Base-by-base conservation (phyloP, 2,888 invertebrate species). In the Nezara viridula region DNA sequence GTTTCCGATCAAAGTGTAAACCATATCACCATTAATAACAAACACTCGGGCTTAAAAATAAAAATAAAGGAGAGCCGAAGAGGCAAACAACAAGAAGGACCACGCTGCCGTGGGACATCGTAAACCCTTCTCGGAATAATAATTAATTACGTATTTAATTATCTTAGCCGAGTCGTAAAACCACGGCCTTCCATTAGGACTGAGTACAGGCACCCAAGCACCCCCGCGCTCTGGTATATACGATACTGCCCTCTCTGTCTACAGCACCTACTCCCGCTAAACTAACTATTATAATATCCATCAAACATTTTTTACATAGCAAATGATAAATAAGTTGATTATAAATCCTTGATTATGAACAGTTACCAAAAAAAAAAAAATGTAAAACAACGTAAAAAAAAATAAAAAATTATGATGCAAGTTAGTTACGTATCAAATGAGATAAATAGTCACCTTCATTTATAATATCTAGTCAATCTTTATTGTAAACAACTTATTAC, bases 111-210 rank as follows among this genome's bases (percentile, higher is more conserved):
- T 24, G 66, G 32, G 66, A 73, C 81, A 40, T 81, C 81, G 81
- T 81, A 81, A 81, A 81, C 44, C 81, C 44, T 81, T 81, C 81
- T 47, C 10, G 44, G 81, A 81, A 81, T 81, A 81, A 81, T 81
- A 81, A 81, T 81, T 81, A 81, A 81, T 81, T 81, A 44, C 44
- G 81, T 47, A 81, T 81, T 81, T 81, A 81, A 81, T 81, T 81
- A 81, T 81, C 81, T 40, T 81, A n/a, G 81, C 81, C n/a, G 44
- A 14, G 81, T 81, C 81, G 81, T 81, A 44, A 81, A 81, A 81
- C 44, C 24, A 47, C 44, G 24, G 14, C 81, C 81, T 44, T 47
- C 81, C 44, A 81, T 81, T 81, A 81, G 24, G 44, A 81, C 32
- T 73, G 32, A 73, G 66, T 37, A 73, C 66, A 73, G 66, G 37